Base-by-base conservation (phyloP, 1,140 invertebrate species). In the Phortica variegata region DNA sequence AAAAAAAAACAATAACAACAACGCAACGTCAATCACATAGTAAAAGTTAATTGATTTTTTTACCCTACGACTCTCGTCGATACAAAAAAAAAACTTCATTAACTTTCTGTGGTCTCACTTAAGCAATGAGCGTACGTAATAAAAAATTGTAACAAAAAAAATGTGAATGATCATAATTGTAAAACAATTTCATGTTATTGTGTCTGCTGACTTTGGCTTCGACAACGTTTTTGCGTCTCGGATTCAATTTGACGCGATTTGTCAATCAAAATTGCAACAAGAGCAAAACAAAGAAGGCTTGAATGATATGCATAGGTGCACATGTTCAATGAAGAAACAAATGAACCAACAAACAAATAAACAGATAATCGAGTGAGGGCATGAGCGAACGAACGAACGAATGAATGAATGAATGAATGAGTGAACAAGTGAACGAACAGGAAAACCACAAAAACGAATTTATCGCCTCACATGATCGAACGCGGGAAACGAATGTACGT, bases 391-490 rank as follows among this genome's bases (percentile, higher is more conserved):
- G 6, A 40, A 16, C 23, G 36, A 46, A 47, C 31, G 56, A 49
- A 58, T n/a, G n/a, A n/a, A n/a, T n/a, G n/a, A n/a, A n/a, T n/a
- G n/a, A n/a, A n/a, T n/a, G n/a, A n/a, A 49, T 44, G 37, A 37
- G 43, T 36, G 42, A 18, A 31, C 13, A 6, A 40, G 19, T 29
- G 36, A 46, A 47, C 31, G 56, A 49, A 58, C 71, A 73, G 71
- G 71, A 73, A 74, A 74, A 74, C 71, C 71, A 60, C 71, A 71
- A 57, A 73, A 74, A 74, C 71, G 73, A 73, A 73, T 73, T 73
- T 73, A 54, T 65, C 70, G 70, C 70, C 70, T 73, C 70, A 73
- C 71, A 73, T 73, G 70, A 70, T 70, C 59, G 63, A 65, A 60
- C 60, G 49, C 69, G 43, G 49, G 56, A 58, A 49, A 48, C 33